A percentile compares a stretch with the other conserved stretches of the same genome.
Conservation (phyloP, 2,113 vertebrate genomes). For the Aix galericulata region DNA sequence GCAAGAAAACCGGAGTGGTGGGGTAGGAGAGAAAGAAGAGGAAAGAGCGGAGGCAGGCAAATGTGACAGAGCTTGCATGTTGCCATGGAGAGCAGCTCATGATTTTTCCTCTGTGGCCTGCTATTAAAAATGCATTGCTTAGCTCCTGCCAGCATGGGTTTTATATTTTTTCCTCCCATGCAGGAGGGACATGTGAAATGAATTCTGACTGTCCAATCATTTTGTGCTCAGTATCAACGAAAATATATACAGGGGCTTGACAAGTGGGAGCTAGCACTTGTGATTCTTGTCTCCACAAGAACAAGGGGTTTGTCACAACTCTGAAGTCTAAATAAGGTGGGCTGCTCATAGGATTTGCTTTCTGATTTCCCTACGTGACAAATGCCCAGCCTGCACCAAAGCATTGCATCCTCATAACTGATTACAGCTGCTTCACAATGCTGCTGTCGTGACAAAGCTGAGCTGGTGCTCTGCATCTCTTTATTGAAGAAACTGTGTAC, state of each 20-base stretch:
- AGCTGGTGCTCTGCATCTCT: not conserved
- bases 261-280: not conserved
- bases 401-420: not conserved
- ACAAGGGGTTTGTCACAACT: not conserved
- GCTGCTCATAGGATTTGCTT: not conserved
- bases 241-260: not conserved
- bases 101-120: not conserved
- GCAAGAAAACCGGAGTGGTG: not conserved
- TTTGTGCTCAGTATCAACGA: not conserved
- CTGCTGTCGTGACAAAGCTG: not conserved
- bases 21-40: not conserved
- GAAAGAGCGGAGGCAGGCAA: constrained; percentile 34
- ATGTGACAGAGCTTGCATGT: constrained; percentile 44
- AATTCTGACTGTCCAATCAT: not conserved
- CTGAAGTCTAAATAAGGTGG: not conserved
- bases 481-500: not conserved
- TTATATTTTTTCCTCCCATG: constrained; percentile 1
- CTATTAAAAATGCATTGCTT: constrained; percentile 50
- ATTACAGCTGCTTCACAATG: not conserved
- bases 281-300: not conserved
- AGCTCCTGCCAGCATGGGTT: not conserved
- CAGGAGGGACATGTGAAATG: not conserved
- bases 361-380: not conserved
- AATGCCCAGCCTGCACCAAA: not conserved
- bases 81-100: constrained; percentile 54